Evolutionary conservation across 1,140 invertebrate species (phyloP).

Genomic region (Nasonia vitripennis): DNA sequence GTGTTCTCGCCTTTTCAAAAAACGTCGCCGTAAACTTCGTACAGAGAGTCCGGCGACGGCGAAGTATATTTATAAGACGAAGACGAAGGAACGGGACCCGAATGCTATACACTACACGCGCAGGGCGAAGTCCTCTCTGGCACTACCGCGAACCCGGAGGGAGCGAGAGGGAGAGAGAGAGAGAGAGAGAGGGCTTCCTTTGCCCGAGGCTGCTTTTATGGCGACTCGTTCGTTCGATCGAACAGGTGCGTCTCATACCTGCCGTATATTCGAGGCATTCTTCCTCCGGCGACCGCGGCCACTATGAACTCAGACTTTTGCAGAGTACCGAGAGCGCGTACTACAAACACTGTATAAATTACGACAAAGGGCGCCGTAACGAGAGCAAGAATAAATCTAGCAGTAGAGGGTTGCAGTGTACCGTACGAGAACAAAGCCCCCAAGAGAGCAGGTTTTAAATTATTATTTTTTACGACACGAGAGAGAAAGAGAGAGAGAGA

Average conservation of each 20-base stretch:
- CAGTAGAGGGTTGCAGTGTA: not conserved
- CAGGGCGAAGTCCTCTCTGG: slow-evolving; percentile 31
- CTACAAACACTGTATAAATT: not conserved
- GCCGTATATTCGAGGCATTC: slow-evolving; percentile 41
- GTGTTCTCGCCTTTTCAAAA: slow-evolving; percentile 60
- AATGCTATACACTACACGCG: not conserved
- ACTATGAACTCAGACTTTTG: slow-evolving; percentile 22
- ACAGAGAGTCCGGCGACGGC: slow-evolving; percentile 1
- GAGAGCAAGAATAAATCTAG: slow-evolving; percentile 46
- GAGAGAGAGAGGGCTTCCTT: slow-evolving; percentile 56
- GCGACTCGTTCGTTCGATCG: slow-evolving; percentile 62
- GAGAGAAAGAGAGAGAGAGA: not conserved
- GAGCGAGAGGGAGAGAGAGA: slow-evolving; percentile 6
- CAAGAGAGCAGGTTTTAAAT: slow-evolving; percentile 35
- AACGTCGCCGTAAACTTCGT: slow-evolving; percentile 43
- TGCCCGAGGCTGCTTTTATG: slow-evolving; percentile 61
- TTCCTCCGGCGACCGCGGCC: not conserved
- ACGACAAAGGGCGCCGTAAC: slow-evolving; percentile 44
- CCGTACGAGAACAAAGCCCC: not conserved
- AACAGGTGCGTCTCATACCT: slow-evolving; percentile 63
- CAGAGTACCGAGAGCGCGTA: not conserved
- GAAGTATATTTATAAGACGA: not conserved
- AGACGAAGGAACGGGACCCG: slow-evolving; percentile 17
- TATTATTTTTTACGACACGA: slow-evolving; percentile 23
- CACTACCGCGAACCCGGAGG: slow-evolving; percentile 6